Conservation (phyloP, 2,797 vertebrate genomes). For the Propithecus deckenii region DNA sequence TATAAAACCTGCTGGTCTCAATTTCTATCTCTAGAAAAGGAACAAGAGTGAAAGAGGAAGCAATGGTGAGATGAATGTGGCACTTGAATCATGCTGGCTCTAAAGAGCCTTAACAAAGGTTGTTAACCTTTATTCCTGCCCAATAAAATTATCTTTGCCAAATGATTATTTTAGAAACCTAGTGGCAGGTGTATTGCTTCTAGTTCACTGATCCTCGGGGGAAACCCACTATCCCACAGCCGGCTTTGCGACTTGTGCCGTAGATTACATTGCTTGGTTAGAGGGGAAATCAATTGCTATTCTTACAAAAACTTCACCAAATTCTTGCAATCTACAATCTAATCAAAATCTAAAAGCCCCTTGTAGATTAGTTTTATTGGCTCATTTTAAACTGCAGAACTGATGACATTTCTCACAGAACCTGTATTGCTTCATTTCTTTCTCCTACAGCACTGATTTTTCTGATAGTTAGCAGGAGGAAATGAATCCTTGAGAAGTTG, state of each 20-base stretch:
- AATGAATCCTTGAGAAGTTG: background rate
- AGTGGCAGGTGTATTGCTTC: constrained; percentile 62
- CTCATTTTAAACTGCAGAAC: constrained; percentile 28
- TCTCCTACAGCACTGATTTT: constrained; percentile 7
- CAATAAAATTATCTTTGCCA: constrained; percentile 70
- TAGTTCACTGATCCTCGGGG: constrained; percentile 45
- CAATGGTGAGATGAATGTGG: background rate
- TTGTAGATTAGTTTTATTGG: constrained; percentile 70
- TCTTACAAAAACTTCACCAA: constrained; percentile 63
- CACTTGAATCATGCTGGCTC: constrained; percentile 36
- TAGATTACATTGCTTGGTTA: constrained; percentile 57
- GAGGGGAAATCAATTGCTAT: constrained; percentile 68
- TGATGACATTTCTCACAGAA: constrained; percentile 64
- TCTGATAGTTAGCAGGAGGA: constrained; percentile 1
- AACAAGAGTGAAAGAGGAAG: background rate
- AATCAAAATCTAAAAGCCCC: constrained; percentile 72
- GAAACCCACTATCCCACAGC: constrained; percentile 2
- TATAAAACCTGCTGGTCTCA: background rate
- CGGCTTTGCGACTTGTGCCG: constrained; percentile 36
- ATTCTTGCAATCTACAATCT: constrained; percentile 53
- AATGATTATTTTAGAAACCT: constrained; percentile 61
- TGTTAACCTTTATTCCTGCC: constrained; percentile 66
- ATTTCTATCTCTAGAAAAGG: background rate
- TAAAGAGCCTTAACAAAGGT: constrained; percentile 59
- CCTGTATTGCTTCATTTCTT: constrained; percentile 30